Conservation (phyloP, 2,888 invertebrate species). For the Myopa tessellatipennis region DNA sequence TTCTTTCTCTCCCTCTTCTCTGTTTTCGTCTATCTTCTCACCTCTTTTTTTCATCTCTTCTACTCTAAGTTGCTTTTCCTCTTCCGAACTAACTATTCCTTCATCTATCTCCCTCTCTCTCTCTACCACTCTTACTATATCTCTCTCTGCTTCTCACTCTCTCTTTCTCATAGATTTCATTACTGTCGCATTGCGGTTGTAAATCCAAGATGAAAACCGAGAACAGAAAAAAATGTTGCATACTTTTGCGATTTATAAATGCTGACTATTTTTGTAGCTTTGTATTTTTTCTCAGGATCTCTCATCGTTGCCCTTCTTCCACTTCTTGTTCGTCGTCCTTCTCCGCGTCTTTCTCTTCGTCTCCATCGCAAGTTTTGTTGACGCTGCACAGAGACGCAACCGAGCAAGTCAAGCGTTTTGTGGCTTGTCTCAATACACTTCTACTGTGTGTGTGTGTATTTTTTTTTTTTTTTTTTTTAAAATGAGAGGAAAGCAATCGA, state of each 20-base stretch:
- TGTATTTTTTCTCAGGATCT: neutral
- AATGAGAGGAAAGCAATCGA: too few relatives aligned
- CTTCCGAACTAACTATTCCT: neutral
- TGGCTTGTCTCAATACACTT: too few relatives aligned
- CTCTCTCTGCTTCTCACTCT: neutral
- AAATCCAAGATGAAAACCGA: conserved; percentile 41
- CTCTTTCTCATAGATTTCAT: neutral
- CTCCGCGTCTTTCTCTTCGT: neutral
- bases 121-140: neutral
- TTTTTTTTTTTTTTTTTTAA: too few relatives aligned
- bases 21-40: neutral
- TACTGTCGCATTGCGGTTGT: conserved; percentile 53
- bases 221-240: neutral
- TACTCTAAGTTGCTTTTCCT: neutral
- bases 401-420: neutral
- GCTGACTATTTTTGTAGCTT: conserved; percentile 4
- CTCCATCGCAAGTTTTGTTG: neutral
- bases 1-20: too few relatives aligned
- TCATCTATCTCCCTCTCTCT: neutral
- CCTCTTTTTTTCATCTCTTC: neutral
- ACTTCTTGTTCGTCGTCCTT: neutral
- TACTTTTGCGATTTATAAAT: conserved; percentile 7
- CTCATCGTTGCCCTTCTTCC: conserved; percentile 2
- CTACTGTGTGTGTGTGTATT: too few relatives aligned
- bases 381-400: conserved; percentile 2